Evolutionary conservation across 2,797 vertebrate genomes (phyloP), one percentile per base, ranked within the genome.

Genomic region (Jordanella pulchra): DNA sequence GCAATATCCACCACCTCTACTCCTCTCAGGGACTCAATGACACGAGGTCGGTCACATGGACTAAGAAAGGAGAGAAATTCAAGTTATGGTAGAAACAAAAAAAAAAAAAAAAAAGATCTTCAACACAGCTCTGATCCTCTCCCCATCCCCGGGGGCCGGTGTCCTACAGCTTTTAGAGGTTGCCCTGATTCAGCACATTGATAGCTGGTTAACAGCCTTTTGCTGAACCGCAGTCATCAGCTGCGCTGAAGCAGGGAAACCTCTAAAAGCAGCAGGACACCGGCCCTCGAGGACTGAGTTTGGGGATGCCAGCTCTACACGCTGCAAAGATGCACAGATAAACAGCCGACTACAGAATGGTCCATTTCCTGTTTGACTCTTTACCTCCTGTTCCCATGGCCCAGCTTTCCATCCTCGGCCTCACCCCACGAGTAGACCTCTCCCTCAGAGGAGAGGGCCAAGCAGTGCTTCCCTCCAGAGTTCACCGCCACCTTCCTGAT

Each of bases 361-460:
- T 7, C 35, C 5, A 39, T 39, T 39, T 39, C 9, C 35, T 55
- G 17, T 27, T 69, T 32, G 35, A 7, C 4, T 73, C 4, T 84
- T 48, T 78, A 97, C 98, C 98, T 99, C 92, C 98, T 92, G 91
- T 98, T 99, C 68, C 98, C 97, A 54, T 99, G 98, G 39, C 98
- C 98, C 11, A 99, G 92, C 83, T 99, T 99, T 45, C 98, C 97
- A 69, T 99, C 98, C 90, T 99, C 98, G 1, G 98, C 98, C 77
- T 99, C 98, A 32, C 98, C 98, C 98, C 98, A 99, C 0, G 98
- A 99, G 91, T 99, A 99, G 35, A 99, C 97, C 83, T 99, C 98
- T 55, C 98, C 98, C 82, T 99, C 98, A 3, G 97, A 98, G 63
- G 97, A 99, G 65, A 99, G 91, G 0, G 98, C 97, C 81, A 99